Base-by-base conservation (phyloP, 2,113 vertebrate species). In the Macroglossus sobrinus region DNA sequence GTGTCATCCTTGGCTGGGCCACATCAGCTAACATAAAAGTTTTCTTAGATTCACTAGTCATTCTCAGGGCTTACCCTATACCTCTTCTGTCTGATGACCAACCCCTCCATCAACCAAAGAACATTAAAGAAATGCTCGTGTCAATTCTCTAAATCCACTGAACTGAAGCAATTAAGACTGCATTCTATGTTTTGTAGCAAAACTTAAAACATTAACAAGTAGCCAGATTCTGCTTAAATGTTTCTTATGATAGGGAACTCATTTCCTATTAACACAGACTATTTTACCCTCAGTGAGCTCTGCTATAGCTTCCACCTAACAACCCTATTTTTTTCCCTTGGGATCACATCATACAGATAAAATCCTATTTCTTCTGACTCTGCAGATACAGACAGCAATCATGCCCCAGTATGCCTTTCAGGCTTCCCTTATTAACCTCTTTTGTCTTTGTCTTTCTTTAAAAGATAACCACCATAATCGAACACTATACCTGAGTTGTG, bases 71-170 rank as follows among this genome's bases (percentile, higher is more conserved):
- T 38, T 24, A 69, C 18, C 18, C 1, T 84, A 53, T 50, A 61
- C 7, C 5, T 91, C 74, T 93, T n/a, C 21, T 85, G 87, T 92
- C 76, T 96, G 59, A 88, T 91, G 71, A 80, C 15, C 50, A 59
- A 3, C 45, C 19, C 0, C 9, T 66, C 15, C 45, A 35, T 47
- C 40, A 84, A 75, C 28, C 50, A 74, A 96, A 75, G 66, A 79
- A 75, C 11, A 92, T 24, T 79, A 21, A 87, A 53, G 35, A 94
- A 91, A 87, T 90, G n/a, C 10, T 55, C 33, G 45, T 35, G 43
- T 9, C 1, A 21, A 87, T 69, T 86, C 13, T 76, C 69, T 86
- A 19, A 71, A 21, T 90, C 22, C 22, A n/a, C 15, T 82, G 40
- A 71, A 84, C n/a, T 59, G 9, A 63, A 71, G 6, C 71, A 87